Evolutionary conservation across 2,888 invertebrate species (phyloP).

Genomic region (Poecilus cupreus): DNA sequence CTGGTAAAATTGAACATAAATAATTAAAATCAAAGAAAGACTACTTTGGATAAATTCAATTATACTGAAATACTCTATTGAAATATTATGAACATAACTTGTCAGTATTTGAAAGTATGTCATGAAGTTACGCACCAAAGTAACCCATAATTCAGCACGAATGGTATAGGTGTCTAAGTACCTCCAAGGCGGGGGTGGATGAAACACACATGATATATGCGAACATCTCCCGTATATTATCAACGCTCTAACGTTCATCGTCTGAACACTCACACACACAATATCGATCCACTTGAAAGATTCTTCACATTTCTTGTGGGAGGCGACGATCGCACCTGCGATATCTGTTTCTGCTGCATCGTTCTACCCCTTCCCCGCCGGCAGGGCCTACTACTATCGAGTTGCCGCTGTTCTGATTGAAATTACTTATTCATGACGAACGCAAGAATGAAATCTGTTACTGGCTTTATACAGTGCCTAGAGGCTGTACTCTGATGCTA

Average conservation of each 20-base stretch:
- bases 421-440: conserved; percentile 52
- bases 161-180: no score
- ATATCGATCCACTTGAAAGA: conserved; percentile 31
- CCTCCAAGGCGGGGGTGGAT: neutral
- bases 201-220: neutral
- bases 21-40: no score
- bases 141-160: no score
- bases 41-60: no score
- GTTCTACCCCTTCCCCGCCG: neutral
- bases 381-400: conserved; percentile 11
- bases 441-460: conserved; percentile 54
- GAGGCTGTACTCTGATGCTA: neutral
- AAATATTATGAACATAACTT: no score
- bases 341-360: conserved; percentile 9
- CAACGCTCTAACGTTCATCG: neutral
- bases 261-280: neutral
- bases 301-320: conserved; percentile 39
- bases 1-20: no score
- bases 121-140: no score
- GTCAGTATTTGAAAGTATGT: no score
- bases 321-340: conserved; percentile 2
- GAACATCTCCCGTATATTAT: neutral
- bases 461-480: conserved; percentile 1
- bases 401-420: conserved; percentile 50
- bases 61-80: no score